Conservation (phyloP, 2,888 invertebrate species). For the Erebia palarica region DNA sequence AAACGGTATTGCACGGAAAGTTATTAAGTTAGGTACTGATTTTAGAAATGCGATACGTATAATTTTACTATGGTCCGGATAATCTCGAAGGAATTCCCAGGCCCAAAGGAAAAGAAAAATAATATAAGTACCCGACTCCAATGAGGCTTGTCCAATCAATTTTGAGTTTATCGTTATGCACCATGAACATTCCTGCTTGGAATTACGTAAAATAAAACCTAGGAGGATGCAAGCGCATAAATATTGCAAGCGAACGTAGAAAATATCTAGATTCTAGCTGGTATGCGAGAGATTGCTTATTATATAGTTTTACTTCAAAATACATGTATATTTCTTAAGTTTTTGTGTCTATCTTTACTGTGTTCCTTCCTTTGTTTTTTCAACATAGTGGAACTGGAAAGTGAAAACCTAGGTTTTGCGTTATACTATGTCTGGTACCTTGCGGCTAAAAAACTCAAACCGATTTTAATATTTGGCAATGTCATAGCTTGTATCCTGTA, state of each 20-base stretch:
- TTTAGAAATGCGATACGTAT: too few species aligned
- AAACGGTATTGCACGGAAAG: too few species aligned
- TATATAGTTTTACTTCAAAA: constrained; percentile 47
- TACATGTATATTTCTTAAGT: not conserved
- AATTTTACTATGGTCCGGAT: not conserved
- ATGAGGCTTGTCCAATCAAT: constrained; percentile 26
- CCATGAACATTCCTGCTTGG: constrained; percentile 37
- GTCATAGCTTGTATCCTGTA: not conserved
- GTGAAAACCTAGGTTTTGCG: too few species aligned
- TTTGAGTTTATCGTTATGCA: constrained; percentile 24
- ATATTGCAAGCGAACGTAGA: constrained; percentile 54
- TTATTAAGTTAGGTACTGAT: too few species aligned
- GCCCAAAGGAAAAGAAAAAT: not conserved
- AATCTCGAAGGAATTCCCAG: constrained; percentile 2
- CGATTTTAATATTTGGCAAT: too few species aligned
- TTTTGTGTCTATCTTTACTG: not conserved
- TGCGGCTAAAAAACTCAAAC: too few species aligned
- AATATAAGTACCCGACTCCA: constrained; percentile 2
- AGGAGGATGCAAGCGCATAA: constrained; percentile 45
- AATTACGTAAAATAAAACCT: constrained; percentile 44
- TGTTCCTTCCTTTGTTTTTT: too few species aligned
- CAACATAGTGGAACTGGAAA: too few species aligned
- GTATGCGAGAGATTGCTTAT: constrained; percentile 54
- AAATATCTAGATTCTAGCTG: constrained; percentile 50
- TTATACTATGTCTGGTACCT: too few species aligned